Conservation (phyloP, 2,888 invertebrate species). For the Galerucella calmariensis region DNA sequence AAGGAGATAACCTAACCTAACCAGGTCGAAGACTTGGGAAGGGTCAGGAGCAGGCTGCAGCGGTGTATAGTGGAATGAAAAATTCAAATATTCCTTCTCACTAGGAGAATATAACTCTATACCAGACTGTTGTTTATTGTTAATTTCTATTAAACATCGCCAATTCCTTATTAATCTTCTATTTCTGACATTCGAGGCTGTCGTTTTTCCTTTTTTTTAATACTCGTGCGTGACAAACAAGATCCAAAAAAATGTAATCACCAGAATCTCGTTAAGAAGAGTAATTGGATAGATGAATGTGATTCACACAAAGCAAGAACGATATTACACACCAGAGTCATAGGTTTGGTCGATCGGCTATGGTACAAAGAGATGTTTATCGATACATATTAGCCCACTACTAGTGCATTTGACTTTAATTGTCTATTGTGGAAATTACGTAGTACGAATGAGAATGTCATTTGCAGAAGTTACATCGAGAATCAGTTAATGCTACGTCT, state of each 20-base stretch:
- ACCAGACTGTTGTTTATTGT: no score
- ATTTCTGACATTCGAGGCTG: not conserved
- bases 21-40: no score
- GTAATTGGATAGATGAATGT: conserved; percentile 11
- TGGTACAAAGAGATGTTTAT: conserved; percentile 22
- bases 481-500: not conserved
- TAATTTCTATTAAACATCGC: no score
- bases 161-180: no score
- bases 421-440: conserved; percentile 30
- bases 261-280: not conserved
- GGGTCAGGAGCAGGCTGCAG: no score
- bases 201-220: not conserved
- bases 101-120: no score
- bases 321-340: conserved; percentile 5
- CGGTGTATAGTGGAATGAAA: no score
- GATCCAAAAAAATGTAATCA: not conserved
- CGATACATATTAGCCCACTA: conserved; percentile 16
- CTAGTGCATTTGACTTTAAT: conserved; percentile 30
- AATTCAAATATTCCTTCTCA: no score
- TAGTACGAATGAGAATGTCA: conserved; percentile 14
- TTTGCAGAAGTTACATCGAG: conserved; percentile 1
- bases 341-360: conserved; percentile 9
- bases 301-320: conserved; percentile 19
- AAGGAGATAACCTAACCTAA: no score
- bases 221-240: not conserved